Evolutionary conservation across 2,797 vertebrate genomes (phyloP), one percentile per base, ranked within the genome.

Genomic region (Scarus forsteni): DNA sequence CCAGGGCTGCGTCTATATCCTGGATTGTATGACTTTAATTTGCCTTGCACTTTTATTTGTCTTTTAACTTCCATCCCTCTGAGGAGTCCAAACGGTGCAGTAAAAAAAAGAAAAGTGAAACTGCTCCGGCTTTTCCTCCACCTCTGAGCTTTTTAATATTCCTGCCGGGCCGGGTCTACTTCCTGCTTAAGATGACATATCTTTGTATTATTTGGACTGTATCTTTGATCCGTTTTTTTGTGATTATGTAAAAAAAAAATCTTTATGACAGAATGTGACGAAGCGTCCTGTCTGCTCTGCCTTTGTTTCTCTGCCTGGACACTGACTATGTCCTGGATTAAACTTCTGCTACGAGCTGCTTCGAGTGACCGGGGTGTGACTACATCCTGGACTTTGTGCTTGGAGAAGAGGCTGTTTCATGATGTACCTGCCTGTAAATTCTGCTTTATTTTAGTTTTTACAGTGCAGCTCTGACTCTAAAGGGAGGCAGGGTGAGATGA

Each of bases 301-400:
- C 50, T 70, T 68, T 14, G 8, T 56, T 27, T 38, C 12, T n/a
- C 43, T 7, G 42, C 8, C 54, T 43, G 43, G 50, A 55, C 52
- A 39, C 16, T 7, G 68, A 60, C 69, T 85, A 82, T 6, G 0
- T 68, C 66, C 74, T 75, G 77, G 74, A 43, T 16, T 57, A 34
- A 34, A 39, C 11, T 3, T 59, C 7, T 13, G 10, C 7, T 38
- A 10, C 18, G 35, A 57, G 48, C 11, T 19, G 5, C n/a, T 38
- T 39, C 48, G 60, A 19, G 11, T 46, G 57, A 39, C 52, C 1
- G 18, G 66, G 56, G 15, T 68, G 1, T 54, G 74, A 42, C 53
- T 73, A 73, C 2, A 27, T 67, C 0, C 62, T 78, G 74, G 80
- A 66, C 36, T 18, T 7, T 1, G 3, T 38, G 38, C 58, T 42